Conservation (phyloP, 2,888 invertebrate species). For the Acrobasis consociella region DNA sequence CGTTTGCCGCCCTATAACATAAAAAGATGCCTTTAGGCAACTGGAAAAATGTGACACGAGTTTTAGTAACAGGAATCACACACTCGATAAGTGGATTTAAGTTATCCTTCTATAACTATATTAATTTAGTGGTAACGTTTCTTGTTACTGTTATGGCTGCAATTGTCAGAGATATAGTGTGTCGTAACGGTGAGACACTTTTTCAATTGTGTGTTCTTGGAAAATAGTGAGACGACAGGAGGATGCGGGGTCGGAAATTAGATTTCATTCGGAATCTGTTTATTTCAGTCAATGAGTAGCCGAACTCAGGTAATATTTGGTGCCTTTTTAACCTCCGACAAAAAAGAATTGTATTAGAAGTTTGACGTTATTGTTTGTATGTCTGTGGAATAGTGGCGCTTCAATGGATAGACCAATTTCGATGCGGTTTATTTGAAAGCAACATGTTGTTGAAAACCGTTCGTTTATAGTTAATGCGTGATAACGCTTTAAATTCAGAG, state of each 20-base stretch:
- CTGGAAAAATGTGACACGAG: neutral
- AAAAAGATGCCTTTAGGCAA: too few relatives aligned
- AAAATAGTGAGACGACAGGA: constrained; percentile 22
- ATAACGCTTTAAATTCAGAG: too few relatives aligned
- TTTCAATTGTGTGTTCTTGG: constrained; percentile 30
- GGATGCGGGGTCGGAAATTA: constrained; percentile 10
- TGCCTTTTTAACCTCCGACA: neutral
- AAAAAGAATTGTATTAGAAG: too few relatives aligned
- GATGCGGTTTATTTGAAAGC: too few relatives aligned
- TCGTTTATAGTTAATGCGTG: too few relatives aligned
- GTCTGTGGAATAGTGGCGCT: too few relatives aligned
- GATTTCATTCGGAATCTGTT: constrained; percentile 12
- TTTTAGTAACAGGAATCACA: neutral
- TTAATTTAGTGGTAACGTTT: constrained; percentile 12
- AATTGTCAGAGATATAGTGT: constrained; percentile 34
- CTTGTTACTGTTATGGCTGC: constrained; percentile 37
- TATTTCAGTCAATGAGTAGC: neutral
- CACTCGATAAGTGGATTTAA: neutral
- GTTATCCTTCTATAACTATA: neutral
- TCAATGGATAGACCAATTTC: too few relatives aligned
- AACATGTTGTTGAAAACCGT: too few relatives aligned
- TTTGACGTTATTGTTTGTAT: too few relatives aligned
- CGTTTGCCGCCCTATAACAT: too few relatives aligned
- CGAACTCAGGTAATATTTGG: neutral
- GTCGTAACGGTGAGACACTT: constrained; percentile 36